A percentile compares a stretch with the other conserved stretches of the same genome.
phyloP scores from a whole-genome alignment of 2,888 invertebrate genomes.

The Perizoma flavofasciatum region DNA sequence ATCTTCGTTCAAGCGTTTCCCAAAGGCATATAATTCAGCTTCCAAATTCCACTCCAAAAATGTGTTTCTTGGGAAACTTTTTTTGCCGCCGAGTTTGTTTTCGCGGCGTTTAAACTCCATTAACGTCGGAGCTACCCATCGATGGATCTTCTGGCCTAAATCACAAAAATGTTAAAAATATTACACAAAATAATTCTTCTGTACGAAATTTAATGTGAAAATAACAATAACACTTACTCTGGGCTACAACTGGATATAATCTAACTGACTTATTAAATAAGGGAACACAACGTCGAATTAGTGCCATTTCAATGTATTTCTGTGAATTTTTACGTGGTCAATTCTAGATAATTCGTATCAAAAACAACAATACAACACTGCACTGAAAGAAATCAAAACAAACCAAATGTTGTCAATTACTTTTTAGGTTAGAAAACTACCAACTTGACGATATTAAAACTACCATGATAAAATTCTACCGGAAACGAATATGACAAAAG shows the following conservation, averaged over 20 bases:
- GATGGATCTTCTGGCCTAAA: conserved; percentile 69
- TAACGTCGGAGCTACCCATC: conserved; percentile 89
- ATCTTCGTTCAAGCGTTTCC: conserved; percentile 92
- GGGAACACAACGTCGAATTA: conserved; percentile 62
- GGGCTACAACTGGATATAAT: conserved; percentile 51
- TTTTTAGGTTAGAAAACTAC: conserved; percentile 11
- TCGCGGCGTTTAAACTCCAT: conserved; percentile 84
- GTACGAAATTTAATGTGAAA: neutral
- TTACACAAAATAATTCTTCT: neutral
- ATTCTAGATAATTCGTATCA: neutral
- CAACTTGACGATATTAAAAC: neutral
- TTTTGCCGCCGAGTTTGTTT: conserved; percentile 84
- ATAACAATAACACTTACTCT: conserved; percentile 49
- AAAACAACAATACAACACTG: neutral
- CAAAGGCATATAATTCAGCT: conserved; percentile 94
- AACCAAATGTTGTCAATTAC: neutral
- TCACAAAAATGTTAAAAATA: conserved; percentile 19
- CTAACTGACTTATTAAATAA: conserved; percentile 52
- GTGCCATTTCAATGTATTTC: conserved; percentile 54
- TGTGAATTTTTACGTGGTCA: neutral
- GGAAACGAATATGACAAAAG: neutral
- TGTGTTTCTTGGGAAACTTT: conserved; percentile 78
- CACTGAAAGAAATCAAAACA: conserved; percentile 12
- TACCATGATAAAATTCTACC: neutral
- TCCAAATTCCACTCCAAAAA: conserved; percentile 95